Base-by-base conservation (phyloP, 2,797 vertebrate species). In the Caiman crocodilus region DNA sequence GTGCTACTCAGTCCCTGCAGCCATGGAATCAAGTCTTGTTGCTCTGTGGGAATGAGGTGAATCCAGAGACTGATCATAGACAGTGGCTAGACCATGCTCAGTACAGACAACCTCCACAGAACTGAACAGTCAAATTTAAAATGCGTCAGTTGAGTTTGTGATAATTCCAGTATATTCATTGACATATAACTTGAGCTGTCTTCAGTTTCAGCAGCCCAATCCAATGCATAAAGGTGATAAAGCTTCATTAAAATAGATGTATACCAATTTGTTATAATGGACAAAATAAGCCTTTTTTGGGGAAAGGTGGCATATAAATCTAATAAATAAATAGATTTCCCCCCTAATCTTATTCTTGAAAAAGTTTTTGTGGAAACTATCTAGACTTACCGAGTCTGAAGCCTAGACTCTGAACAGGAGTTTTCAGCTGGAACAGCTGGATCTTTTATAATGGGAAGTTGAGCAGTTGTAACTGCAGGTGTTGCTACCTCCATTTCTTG, bases 401-500 rank as follows among this genome's bases (percentile, higher is more conserved):
- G 12, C n/a, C 56, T 55, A 32, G 28, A 30, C 0, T 0, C 73
- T 26, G 7, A 3, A 61, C 5, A 56, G 32, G 56, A 35, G 57
- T 35, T 69, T 85, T 81, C 73, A 69, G 12, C n/a, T 58, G 92
- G 23, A 8, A 7, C 69, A 23, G 61, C 73, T 76, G 67, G 30
- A 57, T 50, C 63, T 76, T 85, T 79, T 77, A 21, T 77, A 80
- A 90, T 50, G 42, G 42, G 32, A 56, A 90, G 32, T 35, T 69
- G n/a, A 18, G 0, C 65, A 84, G 55, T 50, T 84, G 57, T 76
- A 84, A 71, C 59, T 75, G 30, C 64, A 61, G 59, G 28, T 83
- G 76, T 82, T 75, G 91, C 84, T 84, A 77, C 55, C 42, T 84
- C 35, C 11, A 32, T 50, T 15, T 21, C 9, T 6, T 60, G 42